These are phyloP conservation scores for Alethe diademata DNA, from an alignment of 2,113 vertebrate genomes.

Conservation along the genomic window DNA sequence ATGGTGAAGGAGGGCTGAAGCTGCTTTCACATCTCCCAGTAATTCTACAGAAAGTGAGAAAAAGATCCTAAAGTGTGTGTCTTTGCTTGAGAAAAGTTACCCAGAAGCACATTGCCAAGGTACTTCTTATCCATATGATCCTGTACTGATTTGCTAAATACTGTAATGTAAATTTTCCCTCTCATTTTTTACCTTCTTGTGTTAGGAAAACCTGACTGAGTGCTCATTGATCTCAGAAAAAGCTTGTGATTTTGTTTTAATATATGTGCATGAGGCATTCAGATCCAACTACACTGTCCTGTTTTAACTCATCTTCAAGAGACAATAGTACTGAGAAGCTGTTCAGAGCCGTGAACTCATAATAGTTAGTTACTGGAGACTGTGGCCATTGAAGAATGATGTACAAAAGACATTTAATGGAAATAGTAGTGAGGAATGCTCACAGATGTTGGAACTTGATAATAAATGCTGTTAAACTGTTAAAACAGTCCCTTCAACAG, in stretches of 20 bases:
- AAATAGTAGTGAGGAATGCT: neutral
- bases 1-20: neutral
- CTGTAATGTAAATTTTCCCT: neutral
- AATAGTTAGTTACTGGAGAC: neutral
- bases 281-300: neutral
- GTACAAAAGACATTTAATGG: neutral
- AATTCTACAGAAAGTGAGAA: neutral
- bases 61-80: neutral
- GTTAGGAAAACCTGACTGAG: neutral
- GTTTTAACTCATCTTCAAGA: neutral
- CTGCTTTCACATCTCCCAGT: neutral
- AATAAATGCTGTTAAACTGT: neutral
- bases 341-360: neutral
- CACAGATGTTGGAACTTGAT: neutral
- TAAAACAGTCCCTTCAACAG: neutral
- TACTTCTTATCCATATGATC: neutral
- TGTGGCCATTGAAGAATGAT: neutral
- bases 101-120: neutral
- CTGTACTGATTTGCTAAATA: neutral
- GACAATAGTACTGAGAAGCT: neutral
- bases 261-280: neutral
- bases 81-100: neutral
- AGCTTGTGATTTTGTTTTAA: neutral
- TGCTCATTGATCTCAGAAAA: neutral
- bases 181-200: neutral